Evolutionary conservation across 2,888 invertebrate genomes (phyloP).

Genomic region (Harpalus rubripes): DNA sequence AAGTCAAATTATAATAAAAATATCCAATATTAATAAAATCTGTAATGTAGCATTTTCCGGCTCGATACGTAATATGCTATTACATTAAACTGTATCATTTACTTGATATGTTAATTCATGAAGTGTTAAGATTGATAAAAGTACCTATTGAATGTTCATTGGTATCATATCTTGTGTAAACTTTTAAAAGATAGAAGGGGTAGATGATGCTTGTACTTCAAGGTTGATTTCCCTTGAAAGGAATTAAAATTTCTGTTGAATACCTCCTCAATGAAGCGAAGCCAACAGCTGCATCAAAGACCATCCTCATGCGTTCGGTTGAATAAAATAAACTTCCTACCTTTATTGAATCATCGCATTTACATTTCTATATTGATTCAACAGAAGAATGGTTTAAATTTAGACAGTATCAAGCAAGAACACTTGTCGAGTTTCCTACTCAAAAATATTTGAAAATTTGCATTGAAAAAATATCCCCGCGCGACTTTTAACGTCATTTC

Average conservation of each 20-base stretch:
- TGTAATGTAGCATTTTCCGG: too few species aligned
- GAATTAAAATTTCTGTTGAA: slow-evolving; percentile 3
- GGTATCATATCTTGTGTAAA: neutral
- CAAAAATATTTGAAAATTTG: slow-evolving; percentile 35
- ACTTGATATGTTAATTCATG: too few species aligned
- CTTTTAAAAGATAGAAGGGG: neutral
- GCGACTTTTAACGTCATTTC: slow-evolving; percentile 55
- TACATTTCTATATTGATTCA: slow-evolving; percentile 47
- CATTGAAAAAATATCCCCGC: slow-evolving; percentile 43
- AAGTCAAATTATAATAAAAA: too few species aligned
- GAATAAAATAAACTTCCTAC: slow-evolving; percentile 48
- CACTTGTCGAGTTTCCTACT: slow-evolving; percentile 30
- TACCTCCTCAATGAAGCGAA: neutral
- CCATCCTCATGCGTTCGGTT: slow-evolving; percentile 22
- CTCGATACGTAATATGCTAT: too few species aligned
- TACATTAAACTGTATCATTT: too few species aligned
- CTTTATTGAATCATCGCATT: slow-evolving; percentile 47
- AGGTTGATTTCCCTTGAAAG: neutral
- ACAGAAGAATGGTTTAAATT: slow-evolving; percentile 48
- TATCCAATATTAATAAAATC: too few species aligned
- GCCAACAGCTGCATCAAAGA: slow-evolving; percentile 36
- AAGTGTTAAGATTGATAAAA: neutral
- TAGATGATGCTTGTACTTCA: neutral
- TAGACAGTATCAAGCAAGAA: slow-evolving; percentile 44
- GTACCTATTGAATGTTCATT: neutral